phyloP scores from a whole-genome alignment of 2,888 invertebrate species.

The Netelia fuscicornis region DNA sequence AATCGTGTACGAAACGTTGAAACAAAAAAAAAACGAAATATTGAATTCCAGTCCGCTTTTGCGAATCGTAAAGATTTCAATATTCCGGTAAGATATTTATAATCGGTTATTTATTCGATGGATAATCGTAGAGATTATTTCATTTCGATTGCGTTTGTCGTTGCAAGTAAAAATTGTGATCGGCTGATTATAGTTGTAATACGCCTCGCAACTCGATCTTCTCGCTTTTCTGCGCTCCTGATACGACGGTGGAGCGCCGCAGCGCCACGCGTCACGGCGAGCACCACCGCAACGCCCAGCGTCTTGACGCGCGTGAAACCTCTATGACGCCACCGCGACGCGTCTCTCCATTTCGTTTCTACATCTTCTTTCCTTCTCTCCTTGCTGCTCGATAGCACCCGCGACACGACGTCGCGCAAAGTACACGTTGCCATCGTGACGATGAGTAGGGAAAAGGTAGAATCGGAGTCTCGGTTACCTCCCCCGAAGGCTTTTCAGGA shows the following conservation, averaged over 20 bases:
- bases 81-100: not conserved
- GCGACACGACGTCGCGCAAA: slow-evolving; percentile 38
- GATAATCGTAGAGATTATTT: not conserved
- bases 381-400: slow-evolving; percentile 43
- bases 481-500: slow-evolving; percentile 19
- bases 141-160: not conserved
- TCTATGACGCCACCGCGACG: slow-evolving; percentile 76
- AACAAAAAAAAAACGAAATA: too few species aligned
- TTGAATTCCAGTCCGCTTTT: not conserved
- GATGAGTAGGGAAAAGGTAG: slow-evolving; percentile 6
- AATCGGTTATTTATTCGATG: not conserved
- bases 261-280: slow-evolving; percentile 84
- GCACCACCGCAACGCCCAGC: slow-evolving; percentile 82
- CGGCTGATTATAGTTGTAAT: not conserved
- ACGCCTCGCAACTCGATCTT: slow-evolving; percentile 22
- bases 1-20: not conserved
- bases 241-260: slow-evolving; percentile 81
- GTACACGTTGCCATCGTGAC: slow-evolving; percentile 2
- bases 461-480: slow-evolving; percentile 17
- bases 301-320: slow-evolving; percentile 75
- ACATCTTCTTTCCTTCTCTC: slow-evolving; percentile 49
- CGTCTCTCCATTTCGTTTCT: slow-evolving; percentile 61
- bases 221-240: slow-evolving; percentile 75
- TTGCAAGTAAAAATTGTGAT: not conserved
- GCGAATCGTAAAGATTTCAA: not conserved